Conservation (phyloP, 2,888 invertebrate species). For the Plebejus melissa region DNA sequence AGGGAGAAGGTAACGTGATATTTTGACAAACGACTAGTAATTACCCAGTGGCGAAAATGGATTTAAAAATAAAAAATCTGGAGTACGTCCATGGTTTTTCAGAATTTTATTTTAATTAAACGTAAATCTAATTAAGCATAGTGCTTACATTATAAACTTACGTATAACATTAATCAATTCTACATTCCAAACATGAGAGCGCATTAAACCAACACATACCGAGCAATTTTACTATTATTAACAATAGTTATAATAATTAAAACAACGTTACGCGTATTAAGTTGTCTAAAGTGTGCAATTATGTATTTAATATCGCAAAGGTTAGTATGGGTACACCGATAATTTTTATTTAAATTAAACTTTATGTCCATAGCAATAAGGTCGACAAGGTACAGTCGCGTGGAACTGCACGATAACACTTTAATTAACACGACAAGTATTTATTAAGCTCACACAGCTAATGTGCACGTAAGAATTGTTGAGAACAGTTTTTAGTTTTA, state of each 20-base stretch:
- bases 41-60: neutral
- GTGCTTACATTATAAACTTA: neutral
- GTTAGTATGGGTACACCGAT: neutral
- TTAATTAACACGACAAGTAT: conserved; percentile 25
- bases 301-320: conserved; percentile 25
- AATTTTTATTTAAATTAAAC: neutral
- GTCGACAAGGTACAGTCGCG: conserved; percentile 5
- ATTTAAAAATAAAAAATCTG: neutral
- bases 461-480: neutral
- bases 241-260: neutral
- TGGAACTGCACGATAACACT: conserved; percentile 15
- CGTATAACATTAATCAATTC: neutral
- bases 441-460: conserved; percentile 19
- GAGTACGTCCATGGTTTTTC: too few relatives aligned
- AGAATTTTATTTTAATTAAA: neutral
- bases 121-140: neutral
- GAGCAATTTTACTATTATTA: conserved; percentile 8
- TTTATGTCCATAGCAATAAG: neutral
- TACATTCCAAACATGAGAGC: conserved; percentile 11
- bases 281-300: conserved; percentile 22
- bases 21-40: neutral
- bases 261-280: conserved; percentile 6
- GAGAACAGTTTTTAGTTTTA: neutral
- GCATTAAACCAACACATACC: conserved; percentile 5
- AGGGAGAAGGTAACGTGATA: neutral